Evolutionary conservation across 2,113 vertebrate species (phyloP), one percentile per base, ranked within the genome.

Genomic region (Hippocampus barbouri): DNA sequence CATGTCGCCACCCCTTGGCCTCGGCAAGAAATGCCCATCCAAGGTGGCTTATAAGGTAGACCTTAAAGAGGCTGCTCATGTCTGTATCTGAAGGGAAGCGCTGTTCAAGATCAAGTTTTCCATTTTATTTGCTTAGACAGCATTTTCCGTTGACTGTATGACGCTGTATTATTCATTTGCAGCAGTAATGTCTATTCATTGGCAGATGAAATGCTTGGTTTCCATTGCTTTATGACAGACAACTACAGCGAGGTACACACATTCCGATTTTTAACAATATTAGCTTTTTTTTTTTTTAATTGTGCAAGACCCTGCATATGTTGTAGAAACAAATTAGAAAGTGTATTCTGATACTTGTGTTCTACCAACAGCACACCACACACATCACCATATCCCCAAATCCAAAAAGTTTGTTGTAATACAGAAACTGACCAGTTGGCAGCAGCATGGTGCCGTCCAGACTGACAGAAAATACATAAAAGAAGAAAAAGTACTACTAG

Each of bases 1-100:
- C 95, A 99, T 99, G 97, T 99, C 97, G 87, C 97, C 97, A 87
- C 97, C 97, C 84, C 96, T 99, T 93, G 97, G 97, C 94, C 96
- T 99, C 92, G 97, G 97, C 93, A 99, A 96, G 94, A 98, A 98
- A 97, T 99, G 97, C 93, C 97, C 97, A 89, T 96, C 96, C 95
- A 98, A 98, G 92, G 91, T 99, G 92, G 97, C 97, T 82, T 99
- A 99, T 95, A 99, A 99, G 97, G 97, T 99, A 99, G 86, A 88
- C 68, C 43, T 12, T 81, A 71, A 57, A 66, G 49, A 77, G 75
- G 68, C 61, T 68, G 41, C 60, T 75, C 49, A 54, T 80, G 34
- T 38, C 5, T 38, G 18, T 72, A 20, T 63, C 77, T 12, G 64
- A 72, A 73, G 72, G 62, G 54, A 4, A 73, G 68, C 65, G 60